Evolutionary conservation across 2,888 invertebrate genomes (phyloP).

Genomic region (Lasioglossum marginatum): DNA sequence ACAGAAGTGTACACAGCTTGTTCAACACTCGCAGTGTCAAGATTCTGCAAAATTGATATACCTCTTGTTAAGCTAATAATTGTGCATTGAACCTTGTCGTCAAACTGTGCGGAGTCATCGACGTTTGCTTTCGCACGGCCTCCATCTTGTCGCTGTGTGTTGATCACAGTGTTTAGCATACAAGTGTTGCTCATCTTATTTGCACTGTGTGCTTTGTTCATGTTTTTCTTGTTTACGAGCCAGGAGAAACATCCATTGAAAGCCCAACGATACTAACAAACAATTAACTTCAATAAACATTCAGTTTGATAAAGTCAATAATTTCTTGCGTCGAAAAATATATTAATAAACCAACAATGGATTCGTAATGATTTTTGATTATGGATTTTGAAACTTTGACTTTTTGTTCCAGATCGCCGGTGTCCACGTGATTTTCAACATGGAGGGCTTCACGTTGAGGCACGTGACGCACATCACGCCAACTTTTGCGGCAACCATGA

Average conservation of each 20-base stretch:
- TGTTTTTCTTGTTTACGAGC: not conserved
- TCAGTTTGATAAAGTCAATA: not conserved
- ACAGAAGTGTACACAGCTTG: not conserved
- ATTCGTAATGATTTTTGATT: no score
- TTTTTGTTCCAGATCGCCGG: constrained; percentile 86
- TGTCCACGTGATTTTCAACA: constrained; percentile 90
- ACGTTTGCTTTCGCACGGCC: not conserved
- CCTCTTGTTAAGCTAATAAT: not conserved
- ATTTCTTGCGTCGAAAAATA: not conserved
- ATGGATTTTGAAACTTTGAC: no score
- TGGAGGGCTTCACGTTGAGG: constrained; percentile 90
- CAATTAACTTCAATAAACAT: not conserved
- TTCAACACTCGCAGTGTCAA: not conserved
- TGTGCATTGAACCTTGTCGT: not conserved
- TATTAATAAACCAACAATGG: no score
- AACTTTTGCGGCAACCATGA: constrained; percentile 89
- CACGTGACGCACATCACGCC: constrained; percentile 93
- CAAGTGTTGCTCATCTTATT: not conserved
- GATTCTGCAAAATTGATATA: not conserved
- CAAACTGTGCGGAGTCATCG: not conserved
- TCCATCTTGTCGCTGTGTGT: not conserved
- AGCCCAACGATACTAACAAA: not conserved
- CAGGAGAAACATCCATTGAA: not conserved
- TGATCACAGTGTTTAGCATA: not conserved
- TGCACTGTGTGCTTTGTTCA: not conserved